Evolutionary conservation across 2,797 vertebrate genomes (phyloP).

Genomic region (Champsocephalus gunnari): DNA sequence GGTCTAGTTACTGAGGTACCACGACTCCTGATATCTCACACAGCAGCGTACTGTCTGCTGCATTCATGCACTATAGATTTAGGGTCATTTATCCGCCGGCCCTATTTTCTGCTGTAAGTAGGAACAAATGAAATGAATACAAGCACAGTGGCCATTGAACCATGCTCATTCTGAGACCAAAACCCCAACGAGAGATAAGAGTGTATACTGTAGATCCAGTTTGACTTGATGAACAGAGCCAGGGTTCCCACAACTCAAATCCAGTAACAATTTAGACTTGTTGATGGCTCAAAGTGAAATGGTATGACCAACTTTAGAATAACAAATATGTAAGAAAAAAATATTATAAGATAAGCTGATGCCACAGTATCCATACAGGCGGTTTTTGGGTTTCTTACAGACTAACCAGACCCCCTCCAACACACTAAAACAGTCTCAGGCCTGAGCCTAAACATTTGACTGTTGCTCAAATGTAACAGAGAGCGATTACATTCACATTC

Average conservation of each 20-base stretch:
- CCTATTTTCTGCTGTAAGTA: slow-evolving; percentile 23
- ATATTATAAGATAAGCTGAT: background rate
- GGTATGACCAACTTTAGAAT: no score
- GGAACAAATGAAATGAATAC: slow-evolving; percentile 30
- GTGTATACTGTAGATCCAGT: slow-evolving; percentile 33
- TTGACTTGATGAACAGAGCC: slow-evolving; percentile 9
- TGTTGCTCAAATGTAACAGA: slow-evolving; percentile 40
- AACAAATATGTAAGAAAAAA: no score
- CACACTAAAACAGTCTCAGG: slow-evolving; percentile 17
- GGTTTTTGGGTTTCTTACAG: background rate
- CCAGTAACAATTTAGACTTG: no score
- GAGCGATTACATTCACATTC: slow-evolving; percentile 35
- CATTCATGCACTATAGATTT: slow-evolving; percentile 4
- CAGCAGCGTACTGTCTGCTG: background rate
- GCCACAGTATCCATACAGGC: background rate
- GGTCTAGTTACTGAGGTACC: slow-evolving; percentile 13
- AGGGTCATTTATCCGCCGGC: slow-evolving; percentile 5
- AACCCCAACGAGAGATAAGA: slow-evolving; percentile 20
- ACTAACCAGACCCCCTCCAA: background rate
- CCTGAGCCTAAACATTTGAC: slow-evolving; percentile 11
- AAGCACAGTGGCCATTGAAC: slow-evolving; percentile 14
- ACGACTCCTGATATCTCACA: slow-evolving; percentile 22
- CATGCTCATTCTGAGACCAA: slow-evolving; percentile 15
- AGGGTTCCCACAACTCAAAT: no score
- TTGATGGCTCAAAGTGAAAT: no score